Evolutionary conservation across 2,888 invertebrate species (phyloP).

Genomic region (Leucania comma): DNA sequence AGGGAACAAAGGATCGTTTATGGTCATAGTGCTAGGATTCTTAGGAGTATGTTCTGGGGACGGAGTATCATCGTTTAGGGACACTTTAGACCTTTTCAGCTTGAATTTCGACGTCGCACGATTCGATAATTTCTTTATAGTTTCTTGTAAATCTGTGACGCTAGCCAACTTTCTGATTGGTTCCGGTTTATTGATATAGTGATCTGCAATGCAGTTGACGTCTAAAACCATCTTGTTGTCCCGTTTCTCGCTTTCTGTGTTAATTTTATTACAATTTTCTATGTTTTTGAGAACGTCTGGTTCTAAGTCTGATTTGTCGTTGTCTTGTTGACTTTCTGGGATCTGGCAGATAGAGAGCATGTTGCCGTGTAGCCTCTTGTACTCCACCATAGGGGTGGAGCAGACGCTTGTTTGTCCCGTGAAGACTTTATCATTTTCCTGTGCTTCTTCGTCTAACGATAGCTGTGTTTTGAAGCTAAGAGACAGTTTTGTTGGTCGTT

Average conservation of each 20-base stretch:
- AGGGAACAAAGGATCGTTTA: slow-evolving; percentile 95
- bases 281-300: slow-evolving; percentile 85
- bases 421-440: slow-evolving; percentile 90
- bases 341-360: slow-evolving; percentile 94
- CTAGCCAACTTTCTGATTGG: slow-evolving; percentile 89
- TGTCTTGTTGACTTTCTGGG: slow-evolving; percentile 89
- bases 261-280: slow-evolving; percentile 78
- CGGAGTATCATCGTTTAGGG: slow-evolving; percentile 75
- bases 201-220: slow-evolving; percentile 86
- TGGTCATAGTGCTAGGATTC: slow-evolving; percentile 92
- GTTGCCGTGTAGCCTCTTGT: slow-evolving; percentile 93
- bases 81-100: slow-evolving; percentile 77
- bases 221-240: slow-evolving; percentile 83
- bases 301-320: slow-evolving; percentile 74
- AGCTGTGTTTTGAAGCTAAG: slow-evolving; percentile 90
- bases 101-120: slow-evolving; percentile 91
- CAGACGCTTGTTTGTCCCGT: slow-evolving; percentile 94
- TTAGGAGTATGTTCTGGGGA: slow-evolving; percentile 79
- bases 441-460: slow-evolving; percentile 90
- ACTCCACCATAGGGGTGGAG: slow-evolving; percentile 95
- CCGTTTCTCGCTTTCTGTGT: slow-evolving; percentile 79
- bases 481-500: slow-evolving; percentile 90
- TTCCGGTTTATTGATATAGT: slow-evolving; percentile 88
- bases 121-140: slow-evolving; percentile 90
- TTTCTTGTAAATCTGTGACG: slow-evolving; percentile 92